Evolutionary conservation across 2,113 vertebrate species (phyloP).

Genomic region (Peucedramus taeniatus): DNA sequence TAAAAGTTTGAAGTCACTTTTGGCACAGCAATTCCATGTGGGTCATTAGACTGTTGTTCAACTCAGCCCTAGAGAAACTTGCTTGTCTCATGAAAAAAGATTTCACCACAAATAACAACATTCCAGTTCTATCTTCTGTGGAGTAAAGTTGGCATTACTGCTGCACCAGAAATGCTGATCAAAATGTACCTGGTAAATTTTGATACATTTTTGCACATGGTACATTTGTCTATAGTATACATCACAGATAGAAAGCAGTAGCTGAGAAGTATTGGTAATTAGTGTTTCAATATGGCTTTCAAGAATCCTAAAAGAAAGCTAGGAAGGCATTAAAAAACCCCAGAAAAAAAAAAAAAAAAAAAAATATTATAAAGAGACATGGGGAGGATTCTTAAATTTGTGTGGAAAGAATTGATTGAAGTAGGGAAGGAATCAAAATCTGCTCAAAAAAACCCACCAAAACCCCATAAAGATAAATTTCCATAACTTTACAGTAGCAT

Average conservation of each 20-base stretch:
- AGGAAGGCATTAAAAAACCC: not conserved
- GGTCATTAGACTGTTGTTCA: not conserved
- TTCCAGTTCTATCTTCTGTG: not conserved
- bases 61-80: not conserved
- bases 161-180: not conserved
- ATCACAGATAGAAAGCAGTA: not conserved
- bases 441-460: not conserved
- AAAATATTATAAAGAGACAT: not conserved
- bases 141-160: not conserved
- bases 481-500: not conserved
- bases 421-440: not conserved
- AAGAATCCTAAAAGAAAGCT: not conserved
- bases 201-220: no score
- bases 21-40: not conserved
- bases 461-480: not conserved
- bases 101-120: not conserved
- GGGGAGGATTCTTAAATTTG: not conserved
- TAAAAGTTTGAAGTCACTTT: not conserved
- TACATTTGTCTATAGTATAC: not conserved
- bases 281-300: not conserved
- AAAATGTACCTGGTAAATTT: not conserved
- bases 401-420: not conserved
- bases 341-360: not conserved
- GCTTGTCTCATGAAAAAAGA: not conserved
- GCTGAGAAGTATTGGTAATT: not conserved